phyloP scores from a whole-genome alignment of 2,113 vertebrate species.

The Psilopsiagon aymara region DNA sequence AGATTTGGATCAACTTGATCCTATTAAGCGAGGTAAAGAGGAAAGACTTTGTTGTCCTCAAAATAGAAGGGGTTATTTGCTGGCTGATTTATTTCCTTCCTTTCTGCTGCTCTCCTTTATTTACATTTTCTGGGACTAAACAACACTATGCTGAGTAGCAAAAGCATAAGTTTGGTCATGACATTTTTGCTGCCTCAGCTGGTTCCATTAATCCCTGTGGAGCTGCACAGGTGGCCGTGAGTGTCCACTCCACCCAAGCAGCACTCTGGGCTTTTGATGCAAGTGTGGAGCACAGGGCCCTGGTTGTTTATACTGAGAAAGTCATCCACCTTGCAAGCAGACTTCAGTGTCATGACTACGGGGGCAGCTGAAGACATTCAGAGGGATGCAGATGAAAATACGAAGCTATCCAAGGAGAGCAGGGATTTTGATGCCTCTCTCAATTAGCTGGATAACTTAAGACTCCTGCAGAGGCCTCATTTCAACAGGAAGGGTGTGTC shows the following conservation, averaged over 20 bases:
- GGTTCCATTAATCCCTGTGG: constrained; percentile 6
- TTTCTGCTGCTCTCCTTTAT: background rate
- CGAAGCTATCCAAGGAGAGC: background rate
- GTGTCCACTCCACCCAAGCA: background rate
- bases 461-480: background rate
- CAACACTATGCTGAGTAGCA: background rate
- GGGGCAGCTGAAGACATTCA: background rate
- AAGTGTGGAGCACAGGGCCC: background rate
- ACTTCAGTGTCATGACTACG: background rate
- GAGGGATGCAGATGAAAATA: background rate
- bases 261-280: background rate
- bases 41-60: background rate
- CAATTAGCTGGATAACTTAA: background rate
- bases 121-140: constrained; percentile 49
- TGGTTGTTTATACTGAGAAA: background rate
- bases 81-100: constrained; percentile 7
- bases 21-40: background rate
- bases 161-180: background rate
- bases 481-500: background rate
- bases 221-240: background rate
- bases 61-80: background rate
- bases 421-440: background rate
- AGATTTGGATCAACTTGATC: background rate
- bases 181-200: constrained; percentile 49
- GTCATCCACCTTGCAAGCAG: background rate